Evolutionary conservation across 2,113 vertebrate genomes (phyloP).

Genomic region (Meles meles): DNA sequence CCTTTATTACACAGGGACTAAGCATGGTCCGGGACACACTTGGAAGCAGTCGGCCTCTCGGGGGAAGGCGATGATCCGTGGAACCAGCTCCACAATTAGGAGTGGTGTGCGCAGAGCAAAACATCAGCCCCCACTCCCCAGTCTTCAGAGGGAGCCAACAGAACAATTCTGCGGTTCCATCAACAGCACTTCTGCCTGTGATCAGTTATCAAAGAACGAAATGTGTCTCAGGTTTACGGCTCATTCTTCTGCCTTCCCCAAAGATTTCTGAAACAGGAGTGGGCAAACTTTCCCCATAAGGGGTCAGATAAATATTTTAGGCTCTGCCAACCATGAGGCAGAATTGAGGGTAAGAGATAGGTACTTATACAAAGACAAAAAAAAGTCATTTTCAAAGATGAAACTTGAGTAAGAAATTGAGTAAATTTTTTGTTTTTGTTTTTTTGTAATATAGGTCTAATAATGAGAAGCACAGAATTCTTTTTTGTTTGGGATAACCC

Average conservation of each 20-base stretch:
- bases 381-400: background rate
- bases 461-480: background rate
- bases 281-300: background rate
- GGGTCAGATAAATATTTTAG: background rate
- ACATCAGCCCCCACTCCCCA: background rate
- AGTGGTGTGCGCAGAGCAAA: background rate
- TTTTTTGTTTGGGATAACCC: background rate
- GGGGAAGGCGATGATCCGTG: background rate
- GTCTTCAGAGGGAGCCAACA: background rate
- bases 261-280: background rate
- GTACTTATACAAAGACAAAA: background rate
- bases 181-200: background rate
- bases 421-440: background rate
- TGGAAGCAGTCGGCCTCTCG: background rate
- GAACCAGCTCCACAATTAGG: background rate
- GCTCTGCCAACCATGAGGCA: background rate
- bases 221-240: background rate
- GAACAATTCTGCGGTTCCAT: background rate
- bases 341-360: background rate
- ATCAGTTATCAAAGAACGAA: background rate
- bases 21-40: background rate
- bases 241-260: background rate
- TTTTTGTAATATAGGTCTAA: background rate
- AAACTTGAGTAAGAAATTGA: conserved; percentile 21
- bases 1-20: conserved; percentile 24